These are phyloP conservation scores for Bungarus multicinctus DNA, from an alignment of 2,113 vertebrate species.

Conservation along the genomic window DNA sequence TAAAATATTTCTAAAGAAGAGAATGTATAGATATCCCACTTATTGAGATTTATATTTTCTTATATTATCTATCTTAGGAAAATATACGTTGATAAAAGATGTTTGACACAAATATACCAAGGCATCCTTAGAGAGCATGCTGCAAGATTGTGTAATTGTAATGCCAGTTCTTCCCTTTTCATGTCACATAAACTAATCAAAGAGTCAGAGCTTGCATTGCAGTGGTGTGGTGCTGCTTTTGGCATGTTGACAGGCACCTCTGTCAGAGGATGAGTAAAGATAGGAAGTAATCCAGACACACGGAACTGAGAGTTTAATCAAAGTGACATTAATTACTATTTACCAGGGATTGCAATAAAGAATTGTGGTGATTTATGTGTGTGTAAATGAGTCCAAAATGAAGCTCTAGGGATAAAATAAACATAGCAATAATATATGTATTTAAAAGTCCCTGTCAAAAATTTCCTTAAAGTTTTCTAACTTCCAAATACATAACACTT, in stretches of 20 bases:
- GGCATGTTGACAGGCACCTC: background rate
- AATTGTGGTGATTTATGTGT: background rate
- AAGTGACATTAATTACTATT: background rate
- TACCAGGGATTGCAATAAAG: background rate
- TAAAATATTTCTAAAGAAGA: background rate
- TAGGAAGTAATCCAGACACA: background rate
- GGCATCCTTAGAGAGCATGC: background rate
- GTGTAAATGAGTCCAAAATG: background rate
- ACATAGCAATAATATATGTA: background rate
- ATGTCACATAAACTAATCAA: background rate
- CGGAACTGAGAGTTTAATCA: background rate
- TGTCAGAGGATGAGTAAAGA: background rate
- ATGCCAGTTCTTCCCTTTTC: background rate
- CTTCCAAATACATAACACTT: background rate
- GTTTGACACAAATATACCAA: background rate
- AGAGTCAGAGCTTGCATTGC: background rate
- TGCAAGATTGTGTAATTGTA: background rate
- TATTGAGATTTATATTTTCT: background rate
- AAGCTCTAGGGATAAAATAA: background rate
- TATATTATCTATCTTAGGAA: background rate
- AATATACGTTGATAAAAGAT: background rate
- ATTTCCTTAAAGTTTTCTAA: background rate
- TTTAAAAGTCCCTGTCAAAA: background rate
- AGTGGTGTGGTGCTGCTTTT: background rate
- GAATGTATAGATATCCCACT: background rate